phyloP scores from a whole-genome alignment of 2,797 vertebrate species.

The Phoxinus dragarum region DNA sequence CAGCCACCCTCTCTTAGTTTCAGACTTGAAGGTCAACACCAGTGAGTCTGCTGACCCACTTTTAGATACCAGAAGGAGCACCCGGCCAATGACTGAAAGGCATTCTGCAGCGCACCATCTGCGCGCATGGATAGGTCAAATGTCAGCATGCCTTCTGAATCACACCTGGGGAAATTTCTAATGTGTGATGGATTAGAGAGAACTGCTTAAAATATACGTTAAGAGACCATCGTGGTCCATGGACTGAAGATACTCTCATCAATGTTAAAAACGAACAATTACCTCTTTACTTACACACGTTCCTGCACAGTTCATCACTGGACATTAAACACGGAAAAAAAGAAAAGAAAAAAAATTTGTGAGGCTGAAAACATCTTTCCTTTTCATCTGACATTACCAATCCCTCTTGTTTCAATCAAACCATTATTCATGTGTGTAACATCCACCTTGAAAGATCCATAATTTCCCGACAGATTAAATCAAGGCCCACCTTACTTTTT shows the following conservation, averaged over 20 bases:
- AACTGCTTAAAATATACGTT: constrained; percentile 3
- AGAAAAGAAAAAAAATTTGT: no score
- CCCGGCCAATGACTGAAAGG: constrained; percentile 33
- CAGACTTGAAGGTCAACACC: constrained; percentile 45
- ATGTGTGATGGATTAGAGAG: constrained; percentile 45
- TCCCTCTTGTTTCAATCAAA: background rate
- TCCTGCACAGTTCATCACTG: background rate
- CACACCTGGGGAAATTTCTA: constrained; percentile 17
- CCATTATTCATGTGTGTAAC: background rate
- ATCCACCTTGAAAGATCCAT: background rate
- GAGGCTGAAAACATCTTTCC: background rate
- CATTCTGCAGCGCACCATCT: constrained; percentile 43
- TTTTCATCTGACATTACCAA: background rate
- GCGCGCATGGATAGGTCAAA: constrained; percentile 50
- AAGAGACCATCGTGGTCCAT: background rate
- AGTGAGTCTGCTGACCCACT: constrained; percentile 47
- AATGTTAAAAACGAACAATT: background rate
- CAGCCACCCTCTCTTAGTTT: background rate
- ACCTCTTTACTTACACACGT: background rate
- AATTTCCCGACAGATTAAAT: background rate
- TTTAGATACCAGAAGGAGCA: constrained; percentile 47
- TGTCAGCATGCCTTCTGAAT: constrained; percentile 35
- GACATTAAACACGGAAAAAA: background rate
- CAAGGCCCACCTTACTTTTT: background rate
- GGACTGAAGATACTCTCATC: constrained; percentile 4